Conservation (phyloP, 1,140 invertebrate species). For the Odontomachus brunneus region DNA sequence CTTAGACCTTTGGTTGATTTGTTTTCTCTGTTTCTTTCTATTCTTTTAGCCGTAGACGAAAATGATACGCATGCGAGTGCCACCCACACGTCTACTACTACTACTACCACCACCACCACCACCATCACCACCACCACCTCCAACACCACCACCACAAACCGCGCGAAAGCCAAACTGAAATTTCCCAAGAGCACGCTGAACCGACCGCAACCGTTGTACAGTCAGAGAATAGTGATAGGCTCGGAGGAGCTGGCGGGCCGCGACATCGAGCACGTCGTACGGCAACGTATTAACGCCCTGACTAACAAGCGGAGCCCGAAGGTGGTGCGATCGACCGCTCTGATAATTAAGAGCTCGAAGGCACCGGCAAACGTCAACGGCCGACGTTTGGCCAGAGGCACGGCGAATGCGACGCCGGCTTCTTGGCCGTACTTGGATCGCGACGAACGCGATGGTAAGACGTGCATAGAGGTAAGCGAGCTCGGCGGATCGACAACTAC, state of each 20-base stretch:
- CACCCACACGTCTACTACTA: slow-evolving; percentile 76
- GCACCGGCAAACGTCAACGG: slow-evolving; percentile 63
- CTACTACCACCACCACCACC: slow-evolving; percentile 72
- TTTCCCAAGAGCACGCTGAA: slow-evolving; percentile 82
- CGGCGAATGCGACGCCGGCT: slow-evolving; percentile 43
- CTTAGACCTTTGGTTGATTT: slow-evolving; percentile 81
- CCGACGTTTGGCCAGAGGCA: slow-evolving; percentile 14
- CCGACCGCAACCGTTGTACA: slow-evolving; percentile 82
- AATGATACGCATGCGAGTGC: slow-evolving; percentile 85
- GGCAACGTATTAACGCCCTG: slow-evolving; percentile 81
- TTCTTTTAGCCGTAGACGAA: slow-evolving; percentile 85
- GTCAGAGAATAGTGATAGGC: slow-evolving; percentile 85
- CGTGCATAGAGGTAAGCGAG: slow-evolving; percentile 68
- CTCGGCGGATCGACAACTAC: slow-evolving; percentile 44
- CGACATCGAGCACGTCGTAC: slow-evolving; percentile 82
- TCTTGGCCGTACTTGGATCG: too few species aligned
- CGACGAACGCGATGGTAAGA: slow-evolving; percentile 63
- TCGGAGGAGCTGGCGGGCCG: slow-evolving; percentile 82
- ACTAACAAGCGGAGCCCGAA: slow-evolving; percentile 80
- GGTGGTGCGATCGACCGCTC: slow-evolving; percentile 82
- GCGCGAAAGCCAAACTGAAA: slow-evolving; percentile 82
- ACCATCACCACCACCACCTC: slow-evolving; percentile 73
- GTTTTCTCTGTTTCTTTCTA: slow-evolving; percentile 84
- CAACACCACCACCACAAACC: slow-evolving; percentile 80
- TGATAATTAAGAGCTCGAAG: slow-evolving; percentile 83